A percentile compares a stretch with the other conserved stretches of the same genome.
These are phyloP conservation scores for Lacanobia wlatinum DNA, from an alignment of 2,888 invertebrate species.

Conservation along the genomic window DNA sequence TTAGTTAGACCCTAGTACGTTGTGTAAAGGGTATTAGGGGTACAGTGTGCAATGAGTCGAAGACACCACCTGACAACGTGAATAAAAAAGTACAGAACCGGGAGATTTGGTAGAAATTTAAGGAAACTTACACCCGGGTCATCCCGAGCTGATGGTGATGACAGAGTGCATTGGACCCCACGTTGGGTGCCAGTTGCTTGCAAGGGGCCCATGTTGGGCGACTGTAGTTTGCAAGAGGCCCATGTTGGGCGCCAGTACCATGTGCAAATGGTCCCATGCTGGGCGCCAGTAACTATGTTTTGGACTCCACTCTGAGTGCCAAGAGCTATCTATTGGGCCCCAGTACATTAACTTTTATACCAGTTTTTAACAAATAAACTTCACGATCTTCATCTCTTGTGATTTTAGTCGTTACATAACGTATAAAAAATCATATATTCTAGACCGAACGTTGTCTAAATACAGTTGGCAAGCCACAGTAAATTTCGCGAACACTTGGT, in stretches of 20 bases:
- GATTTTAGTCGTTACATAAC: background rate
- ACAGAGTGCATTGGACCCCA: background rate
- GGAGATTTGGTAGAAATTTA: no score
- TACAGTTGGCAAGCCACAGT: constrained; percentile 66
- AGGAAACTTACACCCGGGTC: no score
- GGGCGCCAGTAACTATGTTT: background rate
- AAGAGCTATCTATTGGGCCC: background rate
- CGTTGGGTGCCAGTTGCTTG: background rate
- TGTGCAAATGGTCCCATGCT: no score
- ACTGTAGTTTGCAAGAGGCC: background rate
- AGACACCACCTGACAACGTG: no score
- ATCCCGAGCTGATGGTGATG: no score
- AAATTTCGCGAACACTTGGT: constrained; percentile 70
- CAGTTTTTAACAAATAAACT: background rate
- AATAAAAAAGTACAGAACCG: no score
- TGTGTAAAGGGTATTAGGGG: no score
- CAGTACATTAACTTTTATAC: background rate
- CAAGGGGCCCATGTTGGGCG: background rate
- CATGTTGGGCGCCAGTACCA: no score
- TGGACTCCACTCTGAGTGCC: background rate
- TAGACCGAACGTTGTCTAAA: constrained; percentile 52
- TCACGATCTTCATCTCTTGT: background rate
- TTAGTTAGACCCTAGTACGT: no score
- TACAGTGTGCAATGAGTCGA: no score
- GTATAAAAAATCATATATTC: constrained; percentile 32